Evolutionary conservation across 1,140 invertebrate genomes (phyloP), one percentile per base, ranked within the genome.

Genomic region (Bacillus rossius): DNA sequence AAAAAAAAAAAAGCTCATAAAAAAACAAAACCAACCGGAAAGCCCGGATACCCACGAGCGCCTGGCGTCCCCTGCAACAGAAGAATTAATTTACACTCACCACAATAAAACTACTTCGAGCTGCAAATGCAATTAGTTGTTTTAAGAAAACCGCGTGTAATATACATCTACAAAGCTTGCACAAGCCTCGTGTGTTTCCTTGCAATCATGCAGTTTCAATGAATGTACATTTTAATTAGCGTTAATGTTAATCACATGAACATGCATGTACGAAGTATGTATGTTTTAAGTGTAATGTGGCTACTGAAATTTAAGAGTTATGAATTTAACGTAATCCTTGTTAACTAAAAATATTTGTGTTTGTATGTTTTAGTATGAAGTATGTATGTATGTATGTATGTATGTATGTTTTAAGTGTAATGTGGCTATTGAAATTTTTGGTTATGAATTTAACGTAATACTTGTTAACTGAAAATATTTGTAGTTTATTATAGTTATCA

Each of bases 11-110:
- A 64, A 61, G 48, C 59, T 41, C 56, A 45, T 63, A 60, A 55
- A 48, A 57, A 59, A 14, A 25, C n/a, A 52, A 57, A 62, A 78
- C 75, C 73, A 76, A 78, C 76, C 77, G 77, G 77, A 73, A 78
- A 78, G 73, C 76, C 77, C 67, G 76, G 77, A 73, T 71, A 79
- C 67, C 76, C 77, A 66, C 76, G 74, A 55, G 71, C 61, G 66
- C 76, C 76, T 61, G 67, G 68, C 67, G 69, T 64, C 68, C 77
- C 77, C 77, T 78, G 75, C 54, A 76, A 78, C 71, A 73, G 71
- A 75, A 60, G 64, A 71, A 67, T 55, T 45, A 45, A 55, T 55
- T 55, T 42, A 40, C 53, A 50, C 17, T 29, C 48, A 50, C 48
- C 48, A 50, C 26, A 50, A 50, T 25, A 29, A 50, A 34, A 29